Conservation (phyloP, 2,888 invertebrate species). For the Neoscelio sp. region DNA sequence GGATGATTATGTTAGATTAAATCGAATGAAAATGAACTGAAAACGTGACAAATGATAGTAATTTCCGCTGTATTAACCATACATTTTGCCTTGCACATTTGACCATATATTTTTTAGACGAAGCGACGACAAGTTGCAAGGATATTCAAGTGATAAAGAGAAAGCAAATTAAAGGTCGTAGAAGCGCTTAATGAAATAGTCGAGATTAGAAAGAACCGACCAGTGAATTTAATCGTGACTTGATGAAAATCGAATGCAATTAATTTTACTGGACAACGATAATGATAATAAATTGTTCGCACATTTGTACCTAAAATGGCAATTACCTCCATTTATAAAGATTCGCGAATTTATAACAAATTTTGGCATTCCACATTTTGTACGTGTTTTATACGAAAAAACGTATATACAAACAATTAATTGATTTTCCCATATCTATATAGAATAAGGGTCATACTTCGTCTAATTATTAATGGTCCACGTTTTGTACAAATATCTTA, state of each 20-base stretch:
- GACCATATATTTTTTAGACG: slow-evolving; percentile 52
- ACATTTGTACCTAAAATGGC: not conserved
- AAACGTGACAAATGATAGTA: slow-evolving; percentile 49
- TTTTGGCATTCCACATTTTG: slow-evolving; percentile 1
- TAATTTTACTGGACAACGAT: slow-evolving; percentile 34
- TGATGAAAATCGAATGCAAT: not conserved
- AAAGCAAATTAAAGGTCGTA: not conserved
- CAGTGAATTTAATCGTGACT: not conserved
- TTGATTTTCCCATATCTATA: too few species aligned
- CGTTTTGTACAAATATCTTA: slow-evolving; percentile 34
- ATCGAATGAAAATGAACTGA: slow-evolving; percentile 4
- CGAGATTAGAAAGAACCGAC: not conserved
- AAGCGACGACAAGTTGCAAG: slow-evolving; percentile 41
- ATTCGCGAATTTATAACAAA: too few species aligned
- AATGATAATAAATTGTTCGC: slow-evolving; percentile 5
- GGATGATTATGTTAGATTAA: not conserved
- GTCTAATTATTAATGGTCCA: slow-evolving; percentile 48
- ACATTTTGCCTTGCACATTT: slow-evolving; percentile 61
- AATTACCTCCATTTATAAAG: too few species aligned
- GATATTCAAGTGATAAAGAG: slow-evolving; percentile 46
- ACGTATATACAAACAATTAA: not conserved
- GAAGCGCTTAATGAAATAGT: not conserved
- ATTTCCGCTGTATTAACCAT: slow-evolving; percentile 59
- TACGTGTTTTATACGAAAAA: not conserved
- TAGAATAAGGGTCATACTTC: too few species aligned